Evolutionary conservation across 2,113 vertebrate genomes (phyloP), one percentile per base, ranked within the genome.

Genomic region (Platanista minor): DNA sequence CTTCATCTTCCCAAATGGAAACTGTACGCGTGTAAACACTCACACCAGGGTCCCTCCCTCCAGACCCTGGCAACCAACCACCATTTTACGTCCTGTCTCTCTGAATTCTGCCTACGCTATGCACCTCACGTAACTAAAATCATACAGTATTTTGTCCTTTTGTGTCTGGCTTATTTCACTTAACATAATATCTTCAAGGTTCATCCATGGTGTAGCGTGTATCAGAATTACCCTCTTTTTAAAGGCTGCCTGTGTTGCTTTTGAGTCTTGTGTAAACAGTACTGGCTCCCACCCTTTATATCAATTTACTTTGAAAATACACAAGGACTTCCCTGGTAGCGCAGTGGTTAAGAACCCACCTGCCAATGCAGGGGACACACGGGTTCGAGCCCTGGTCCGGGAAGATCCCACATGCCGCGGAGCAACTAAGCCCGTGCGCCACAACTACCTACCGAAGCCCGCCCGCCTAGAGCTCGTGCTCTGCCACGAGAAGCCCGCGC

Each of bases 11-110:
- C 92, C 5, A 18, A 25, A 8, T 5, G 4, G 15, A 43, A n/a
- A 41, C 11, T n/a, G 25, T 57, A 2, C 11, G 36, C 43, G 9
- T 25, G n/a, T 25, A 17, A 80, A 86, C 27, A 36, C 43, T 20
- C n/a, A 67, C 46, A 25, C 3, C 0, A 61, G 52, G 52, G 3
- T 7, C 41, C 85, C 4, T 11, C 0, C 0, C 27, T 61, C 20
- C 33, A 1, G 10, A 3, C 31, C 54, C 31, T 6, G 46, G 39
- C 46, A 57, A 25, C 46, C 75, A 75, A 49, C 49, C 29, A 2
- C 11, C 52, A 10, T 1, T 52, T 72, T 31, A 3, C 49, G 21
- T 46, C 23, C 41, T 59, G 66, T n/a, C 59, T 75, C 57, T 43
- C 10, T 61, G 36, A 49, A 33, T 46, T 46, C 20, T 36, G 62